Evolutionary conservation across 2,888 invertebrate genomes (phyloP).

Genomic region (Cecidostiba fungosa): DNA sequence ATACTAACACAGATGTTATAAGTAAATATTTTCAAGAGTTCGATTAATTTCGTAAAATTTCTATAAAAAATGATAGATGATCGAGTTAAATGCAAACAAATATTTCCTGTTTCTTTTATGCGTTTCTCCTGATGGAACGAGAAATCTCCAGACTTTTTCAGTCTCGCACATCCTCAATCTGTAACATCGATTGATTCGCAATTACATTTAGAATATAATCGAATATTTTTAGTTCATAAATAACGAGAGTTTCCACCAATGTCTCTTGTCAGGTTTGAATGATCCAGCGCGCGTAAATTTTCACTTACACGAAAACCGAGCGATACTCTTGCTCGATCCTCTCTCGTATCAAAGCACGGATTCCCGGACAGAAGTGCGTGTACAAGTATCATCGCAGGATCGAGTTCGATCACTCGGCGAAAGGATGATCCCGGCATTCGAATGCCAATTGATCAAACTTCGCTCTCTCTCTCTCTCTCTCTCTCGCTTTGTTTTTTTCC

Average conservation of each 20-base stretch:
- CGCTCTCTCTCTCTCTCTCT: background rate
- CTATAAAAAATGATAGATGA: too few relatives aligned
- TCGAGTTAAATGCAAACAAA: too few relatives aligned
- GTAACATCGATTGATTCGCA: background rate
- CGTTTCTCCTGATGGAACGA: too few relatives aligned
- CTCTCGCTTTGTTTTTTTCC: slow-evolving; percentile 21
- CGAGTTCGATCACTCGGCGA: slow-evolving; percentile 8
- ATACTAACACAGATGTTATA: too few relatives aligned
- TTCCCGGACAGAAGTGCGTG: background rate
- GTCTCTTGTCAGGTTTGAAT: background rate
- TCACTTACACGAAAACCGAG: background rate
- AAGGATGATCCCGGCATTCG: slow-evolving; percentile 13
- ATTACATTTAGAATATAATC: too few relatives aligned
- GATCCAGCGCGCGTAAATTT: slow-evolving; percentile 3
- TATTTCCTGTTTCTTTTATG: too few relatives aligned
- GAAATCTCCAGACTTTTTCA: too few relatives aligned
- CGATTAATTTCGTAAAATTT: too few relatives aligned
- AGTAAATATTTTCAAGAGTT: too few relatives aligned
- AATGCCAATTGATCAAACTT: background rate
- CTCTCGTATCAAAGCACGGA: slow-evolving; percentile 47
- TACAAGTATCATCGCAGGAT: background rate
- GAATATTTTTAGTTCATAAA: background rate
- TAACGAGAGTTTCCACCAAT: background rate
- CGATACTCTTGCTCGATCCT: background rate
- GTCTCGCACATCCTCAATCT: too few relatives aligned